Conservation (phyloP, 2,797 vertebrate species). For the Bradypodion pumilum region DNA sequence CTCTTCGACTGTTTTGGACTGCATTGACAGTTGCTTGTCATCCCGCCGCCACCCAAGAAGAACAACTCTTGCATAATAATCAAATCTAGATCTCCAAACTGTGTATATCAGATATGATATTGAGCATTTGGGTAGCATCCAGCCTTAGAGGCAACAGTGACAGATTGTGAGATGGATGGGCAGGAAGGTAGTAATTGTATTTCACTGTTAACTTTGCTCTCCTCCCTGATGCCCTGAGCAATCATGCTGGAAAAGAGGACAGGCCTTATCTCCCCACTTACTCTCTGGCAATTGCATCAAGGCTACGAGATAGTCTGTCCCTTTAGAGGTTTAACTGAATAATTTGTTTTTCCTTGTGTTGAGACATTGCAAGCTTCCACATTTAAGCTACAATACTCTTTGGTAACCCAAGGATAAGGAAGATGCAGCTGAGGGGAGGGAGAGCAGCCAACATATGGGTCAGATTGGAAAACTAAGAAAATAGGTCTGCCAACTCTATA, state of each 20-base stretch:
- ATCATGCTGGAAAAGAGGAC: neutral
- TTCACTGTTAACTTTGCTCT: neutral
- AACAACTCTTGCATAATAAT: neutral
- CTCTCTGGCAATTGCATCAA: neutral
- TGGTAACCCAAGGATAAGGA: neutral
- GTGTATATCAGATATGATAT: neutral
- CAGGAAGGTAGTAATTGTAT: neutral
- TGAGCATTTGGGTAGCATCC: neutral
- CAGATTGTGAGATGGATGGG: conserved; percentile 2
- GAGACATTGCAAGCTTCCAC: neutral
- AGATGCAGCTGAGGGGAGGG: neutral
- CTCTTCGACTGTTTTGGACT: neutral
- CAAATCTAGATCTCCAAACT: neutral
- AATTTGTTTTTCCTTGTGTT: neutral
- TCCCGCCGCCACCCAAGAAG: neutral
- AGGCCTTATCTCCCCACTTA: conserved; percentile 18
- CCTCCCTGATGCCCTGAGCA: conserved; percentile 22
- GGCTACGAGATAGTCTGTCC: conserved; percentile 13
- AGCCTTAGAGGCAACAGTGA: neutral
- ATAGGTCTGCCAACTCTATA: conserved; percentile 1
- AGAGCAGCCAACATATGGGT: neutral
- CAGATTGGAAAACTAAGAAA: neutral
- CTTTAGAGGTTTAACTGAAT: neutral
- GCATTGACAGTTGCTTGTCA: neutral
- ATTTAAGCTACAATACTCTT: neutral